phyloP scores from a whole-genome alignment of 2,888 invertebrate species.

The Monoplex corrugatus region DNA sequence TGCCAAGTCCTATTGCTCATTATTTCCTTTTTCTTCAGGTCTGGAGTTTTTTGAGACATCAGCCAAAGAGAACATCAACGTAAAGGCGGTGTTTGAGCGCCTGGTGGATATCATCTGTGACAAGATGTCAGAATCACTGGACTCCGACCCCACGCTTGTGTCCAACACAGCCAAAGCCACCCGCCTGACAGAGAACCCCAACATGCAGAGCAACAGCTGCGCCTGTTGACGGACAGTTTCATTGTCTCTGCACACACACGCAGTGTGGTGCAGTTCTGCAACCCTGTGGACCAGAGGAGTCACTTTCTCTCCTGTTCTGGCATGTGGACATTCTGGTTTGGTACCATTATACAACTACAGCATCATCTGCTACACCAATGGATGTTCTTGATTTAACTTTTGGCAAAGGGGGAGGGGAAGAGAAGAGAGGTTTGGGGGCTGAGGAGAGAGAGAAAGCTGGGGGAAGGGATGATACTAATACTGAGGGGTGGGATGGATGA shows the following conservation, averaged over 20 bases:
- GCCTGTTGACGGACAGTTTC: slow-evolving; percentile 77
- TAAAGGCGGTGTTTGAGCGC: slow-evolving; percentile 98
- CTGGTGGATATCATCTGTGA: slow-evolving; percentile 99
- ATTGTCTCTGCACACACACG: neutral
- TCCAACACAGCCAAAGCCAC: slow-evolving; percentile 85
- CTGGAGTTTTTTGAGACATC: slow-evolving; percentile 99
- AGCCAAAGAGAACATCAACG: slow-evolving; percentile 99
- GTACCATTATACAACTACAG: too few relatives aligned
- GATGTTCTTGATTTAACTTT: too few relatives aligned
- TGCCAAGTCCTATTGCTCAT: neutral
- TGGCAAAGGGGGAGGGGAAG: neutral
- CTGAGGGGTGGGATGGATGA: neutral
- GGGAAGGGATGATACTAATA: neutral
- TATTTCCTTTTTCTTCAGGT: too few relatives aligned
- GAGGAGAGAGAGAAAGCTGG: neutral
- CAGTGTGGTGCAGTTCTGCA: neutral
- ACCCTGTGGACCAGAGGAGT: too few relatives aligned
- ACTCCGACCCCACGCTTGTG: slow-evolving; percentile 96
- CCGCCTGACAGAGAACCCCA: slow-evolving; percentile 93
- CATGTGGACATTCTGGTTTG: too few relatives aligned
- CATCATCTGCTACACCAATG: too few relatives aligned
- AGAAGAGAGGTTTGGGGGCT: neutral
- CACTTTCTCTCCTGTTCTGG: too few relatives aligned
- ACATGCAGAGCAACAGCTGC: slow-evolving; percentile 80
- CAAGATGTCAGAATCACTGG: slow-evolving; percentile 99